Evolutionary conservation across 2,113 vertebrate genomes (phyloP).

Genomic region (Aspiorhynchus laticeps): DNA sequence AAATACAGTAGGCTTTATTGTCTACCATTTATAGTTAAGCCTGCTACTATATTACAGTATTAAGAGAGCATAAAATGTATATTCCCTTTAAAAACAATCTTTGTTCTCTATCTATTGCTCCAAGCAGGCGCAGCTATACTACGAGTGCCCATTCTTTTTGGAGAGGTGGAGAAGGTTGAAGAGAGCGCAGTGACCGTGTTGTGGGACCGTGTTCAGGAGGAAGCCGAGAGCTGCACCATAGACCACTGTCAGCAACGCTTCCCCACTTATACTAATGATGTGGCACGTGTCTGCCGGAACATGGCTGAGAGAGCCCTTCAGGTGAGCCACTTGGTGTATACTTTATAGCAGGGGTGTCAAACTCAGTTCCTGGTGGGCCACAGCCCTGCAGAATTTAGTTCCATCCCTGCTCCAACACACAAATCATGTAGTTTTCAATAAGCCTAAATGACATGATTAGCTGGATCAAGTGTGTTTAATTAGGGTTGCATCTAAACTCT

Average conservation of each 20-base stretch:
- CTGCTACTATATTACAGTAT: background rate
- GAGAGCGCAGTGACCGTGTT: constrained; percentile 91
- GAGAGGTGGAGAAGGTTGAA: constrained; percentile 87
- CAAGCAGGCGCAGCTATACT: constrained; percentile 85
- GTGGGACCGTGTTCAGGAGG: constrained; percentile 89
- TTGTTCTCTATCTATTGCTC: background rate
- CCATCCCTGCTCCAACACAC: too few relatives aligned
- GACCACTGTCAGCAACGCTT: constrained; percentile 92
- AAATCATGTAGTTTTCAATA: too few relatives aligned
- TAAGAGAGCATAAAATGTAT: background rate
- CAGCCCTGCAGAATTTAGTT: too few relatives aligned
- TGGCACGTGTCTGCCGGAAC: constrained; percentile 87
- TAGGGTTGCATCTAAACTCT: too few relatives aligned
- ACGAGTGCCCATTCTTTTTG: constrained; percentile 89
- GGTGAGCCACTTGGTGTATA: constrained; percentile 70
- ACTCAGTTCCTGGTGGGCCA: background rate
- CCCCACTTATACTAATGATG: constrained; percentile 88
- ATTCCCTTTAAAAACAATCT: background rate
- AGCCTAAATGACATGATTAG: too few relatives aligned
- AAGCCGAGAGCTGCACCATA: constrained; percentile 84
- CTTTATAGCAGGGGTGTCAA: background rate
- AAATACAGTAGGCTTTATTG: too few relatives aligned
- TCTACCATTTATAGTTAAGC: too few relatives aligned
- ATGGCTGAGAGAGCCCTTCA: constrained; percentile 85
- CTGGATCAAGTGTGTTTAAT: too few relatives aligned